Evolutionary conservation across 2,888 invertebrate genomes (phyloP), one percentile per base, ranked within the genome.

Genomic region (Scaptomyza tumidula): DNA sequence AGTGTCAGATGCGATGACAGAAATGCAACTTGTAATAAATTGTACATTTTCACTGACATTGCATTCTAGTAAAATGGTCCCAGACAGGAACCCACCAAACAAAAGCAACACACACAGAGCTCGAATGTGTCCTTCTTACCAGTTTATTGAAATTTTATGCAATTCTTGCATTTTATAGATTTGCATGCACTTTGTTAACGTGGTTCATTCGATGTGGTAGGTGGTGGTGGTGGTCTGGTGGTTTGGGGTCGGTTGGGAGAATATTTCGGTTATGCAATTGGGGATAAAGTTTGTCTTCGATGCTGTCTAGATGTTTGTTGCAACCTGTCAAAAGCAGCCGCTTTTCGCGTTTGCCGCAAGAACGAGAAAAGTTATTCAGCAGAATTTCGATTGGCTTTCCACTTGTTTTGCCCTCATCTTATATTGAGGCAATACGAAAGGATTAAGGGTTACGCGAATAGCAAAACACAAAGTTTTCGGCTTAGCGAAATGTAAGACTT

Each of bases 121-220:
- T 13, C 48, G 39, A 48, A 43, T 58, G 35, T 56, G 66, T 66
- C 55, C 54, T 63, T 57, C 48, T 33, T 55, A 50, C 46, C 35
- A 48, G 55, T 78, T 78, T 85, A 80, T 85, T 80, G 85, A 71
- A 80, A 85, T 81, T 80, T 80, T 80, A 70, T 80, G 80, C 80
- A 75, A 69, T 75, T 85, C 75, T 78, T 66, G 82, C 82, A 75
- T 70, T 85, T 71, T 75, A 46, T 52, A 67, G 57, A 37, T 60
- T 27, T 54, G 35, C 61, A 50, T 65, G 46, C 13, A 54, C 46
- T 43, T 29, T 39, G 66, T 24, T 39, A 49, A 55, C 43, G 16
- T 54, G 41, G 24, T 29, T 50, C 16, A 16, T 29, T 50, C 16
- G 44, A 9, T 19, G 31, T 16, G 16, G 44, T 13, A 10, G 44